Evolutionary conservation across 2,888 invertebrate genomes (phyloP), one percentile per base, ranked within the genome.

Genomic region (Thalpophila matura): DNA sequence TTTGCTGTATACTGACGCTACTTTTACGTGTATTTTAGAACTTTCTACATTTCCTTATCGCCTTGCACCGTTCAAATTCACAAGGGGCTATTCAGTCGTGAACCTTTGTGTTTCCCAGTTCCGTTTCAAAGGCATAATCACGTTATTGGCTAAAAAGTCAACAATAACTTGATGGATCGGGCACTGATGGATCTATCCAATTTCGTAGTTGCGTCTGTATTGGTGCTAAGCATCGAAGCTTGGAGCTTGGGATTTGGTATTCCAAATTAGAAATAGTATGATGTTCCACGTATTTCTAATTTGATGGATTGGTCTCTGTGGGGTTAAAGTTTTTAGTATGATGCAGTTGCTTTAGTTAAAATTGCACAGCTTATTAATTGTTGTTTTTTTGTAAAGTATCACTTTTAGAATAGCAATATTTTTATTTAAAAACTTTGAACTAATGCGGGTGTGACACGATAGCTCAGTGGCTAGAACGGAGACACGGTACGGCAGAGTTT

Each of bases 121-220:
- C 49, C 38, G 51, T 56, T 55, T 46, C 51, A 40, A 58, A 53
- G 54, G 69, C 26, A 50, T 58, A 59, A 56, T 69, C 59, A 62
- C 29, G 54, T 65, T 76, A 71, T 65, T 71, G 55, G 45, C 60
- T 71, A 49, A 71, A 74, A 71, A 64, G 65, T 65, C 72, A 75
- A 75, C 76, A 75, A 68, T 60, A 61, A 53, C 55, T 51, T 75
- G 74, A 74, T 74, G 76, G 74, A 74, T 75, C 55, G 57, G 33
- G 37, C 31, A 31, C 54, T 75, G 57, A 73, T 69, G 61, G 76
- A 74, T 71, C 58, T 65, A 75, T 75, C 76, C 74, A 74, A 74
- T 74, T 75, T 59, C 43, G 43, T 33, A 55, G 51, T 24, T 40
- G 58, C 22, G 24, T 16, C 12, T 33, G 43, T 51, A 61, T 65